phyloP scores from a whole-genome alignment of 2,113 vertebrate species.

The Rhea pennata region DNA sequence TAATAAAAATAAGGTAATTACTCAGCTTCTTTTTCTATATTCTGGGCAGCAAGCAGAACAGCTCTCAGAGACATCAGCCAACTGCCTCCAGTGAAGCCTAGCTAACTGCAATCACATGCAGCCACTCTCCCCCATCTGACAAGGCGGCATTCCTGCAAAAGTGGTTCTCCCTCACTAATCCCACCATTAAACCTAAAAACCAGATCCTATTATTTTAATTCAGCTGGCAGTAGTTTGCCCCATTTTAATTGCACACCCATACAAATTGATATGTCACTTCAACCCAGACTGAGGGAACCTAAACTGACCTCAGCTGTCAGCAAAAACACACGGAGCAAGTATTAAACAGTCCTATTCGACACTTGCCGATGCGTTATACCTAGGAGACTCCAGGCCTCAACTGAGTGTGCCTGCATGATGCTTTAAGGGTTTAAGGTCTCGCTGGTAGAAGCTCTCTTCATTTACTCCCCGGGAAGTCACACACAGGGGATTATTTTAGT shows the following conservation, averaged over 20 bases:
- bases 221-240: not conserved
- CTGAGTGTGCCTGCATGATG: not conserved
- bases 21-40: not conserved
- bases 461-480: constrained; percentile 28
- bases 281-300: not conserved
- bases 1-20: constrained; percentile 32
- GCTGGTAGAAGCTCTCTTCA: not conserved
- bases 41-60: not conserved
- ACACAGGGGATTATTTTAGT: constrained; percentile 62
- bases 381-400: not conserved
- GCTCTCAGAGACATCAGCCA: constrained; percentile 5
- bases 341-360: not conserved
- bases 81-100: not conserved
- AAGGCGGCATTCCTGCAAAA: not conserved
- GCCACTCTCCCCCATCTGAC: not conserved
- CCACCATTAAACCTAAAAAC: not conserved
- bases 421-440: not conserved
- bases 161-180: not conserved
- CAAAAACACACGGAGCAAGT: not conserved
- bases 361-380: not conserved
- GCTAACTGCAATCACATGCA: not conserved
- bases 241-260: rapidly evolving
- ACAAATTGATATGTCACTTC: not conserved
- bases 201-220: not conserved
- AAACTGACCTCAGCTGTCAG: not conserved